These are phyloP conservation scores for Etheostoma perlongum DNA, from an alignment of 2,797 vertebrate genomes.

Conservation along the genomic window DNA sequence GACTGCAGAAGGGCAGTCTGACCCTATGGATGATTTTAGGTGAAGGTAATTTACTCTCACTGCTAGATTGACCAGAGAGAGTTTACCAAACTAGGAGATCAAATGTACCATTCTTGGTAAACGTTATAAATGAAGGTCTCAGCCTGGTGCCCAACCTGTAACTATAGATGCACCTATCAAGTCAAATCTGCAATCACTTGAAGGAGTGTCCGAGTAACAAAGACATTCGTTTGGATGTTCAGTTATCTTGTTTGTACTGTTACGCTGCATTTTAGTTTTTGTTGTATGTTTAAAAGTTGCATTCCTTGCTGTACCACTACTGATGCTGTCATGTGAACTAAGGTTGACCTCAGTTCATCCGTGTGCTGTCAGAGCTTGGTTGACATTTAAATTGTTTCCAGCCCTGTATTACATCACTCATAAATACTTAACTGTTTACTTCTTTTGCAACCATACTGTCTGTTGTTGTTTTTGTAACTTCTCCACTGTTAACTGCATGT, in stretches of 20 bases:
- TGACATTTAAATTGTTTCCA: neutral
- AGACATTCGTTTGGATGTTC: neutral
- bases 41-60: neutral
- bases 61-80: neutral
- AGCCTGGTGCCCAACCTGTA: neutral
- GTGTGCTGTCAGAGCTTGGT: neutral
- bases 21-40: neutral
- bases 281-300: neutral
- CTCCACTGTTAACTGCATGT: conserved; percentile 11
- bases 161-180: neutral
- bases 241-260: conserved; percentile 14
- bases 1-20: neutral
- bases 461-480: conserved; percentile 3
- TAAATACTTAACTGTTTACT: conserved; percentile 15
- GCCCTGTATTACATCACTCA: neutral
- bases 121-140: no score
- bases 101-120: neutral
- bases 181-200: conserved; percentile 25
- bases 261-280: conserved; percentile 2
- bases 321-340: conserved; percentile 25
- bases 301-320: conserved; percentile 18
- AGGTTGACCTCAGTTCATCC: conserved; percentile 14
- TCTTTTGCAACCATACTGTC: conserved; percentile 15
- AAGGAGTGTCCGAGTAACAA: neutral
- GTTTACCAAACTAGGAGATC: neutral